Percentiles rank a stretch among this genome's conserved stretches.
These are phyloP conservation scores for Mnemiopsis leidyi DNA, from an alignment of 37 sponge, comb jelly and placozoan genomes.

Conservation along the genomic window DNA sequence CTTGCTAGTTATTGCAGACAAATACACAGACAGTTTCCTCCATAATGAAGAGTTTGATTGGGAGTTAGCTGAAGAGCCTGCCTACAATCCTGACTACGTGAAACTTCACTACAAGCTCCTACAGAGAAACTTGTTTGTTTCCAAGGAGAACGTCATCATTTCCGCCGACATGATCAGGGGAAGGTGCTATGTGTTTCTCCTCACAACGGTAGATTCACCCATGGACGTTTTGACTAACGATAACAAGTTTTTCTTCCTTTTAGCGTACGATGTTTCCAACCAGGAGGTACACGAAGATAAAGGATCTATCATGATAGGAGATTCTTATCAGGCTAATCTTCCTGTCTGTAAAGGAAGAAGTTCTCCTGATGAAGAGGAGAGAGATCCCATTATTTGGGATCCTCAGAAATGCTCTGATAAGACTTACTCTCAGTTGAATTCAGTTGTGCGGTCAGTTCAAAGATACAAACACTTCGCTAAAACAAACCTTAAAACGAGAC, in stretches of 20 bases:
- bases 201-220: slow-evolving; percentile 43
- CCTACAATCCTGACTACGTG: not conserved
- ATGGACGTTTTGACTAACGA: not conserved
- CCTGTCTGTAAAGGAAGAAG: not conserved
- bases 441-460: not conserved
- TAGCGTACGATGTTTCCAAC: not conserved
- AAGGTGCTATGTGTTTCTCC: slow-evolving; percentile 10
- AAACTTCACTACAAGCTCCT: slow-evolving; percentile 12
- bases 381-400: slow-evolving; percentile 15
- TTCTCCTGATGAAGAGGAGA: not conserved
- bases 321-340: slow-evolving; percentile 11
- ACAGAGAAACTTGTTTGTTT: not conserved
- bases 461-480: not conserved
- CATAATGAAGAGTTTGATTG: slow-evolving; percentile 14
- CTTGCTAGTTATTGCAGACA: not conserved
- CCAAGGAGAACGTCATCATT: slow-evolving; percentile 28
- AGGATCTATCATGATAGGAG: slow-evolving; percentile 45
- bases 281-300: slow-evolving; percentile 53
- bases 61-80: not conserved
- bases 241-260: slow-evolving; percentile 51
- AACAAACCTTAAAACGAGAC: not conserved
- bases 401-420: slow-evolving; percentile 11
- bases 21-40: slow-evolving; percentile 55
- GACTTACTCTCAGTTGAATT: not conserved
- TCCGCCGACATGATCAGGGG: slow-evolving; percentile 36